A percentile compares a stretch with the other conserved stretches of the same genome.
phyloP scores from a whole-genome alignment of 2,113 vertebrate species.

The Apteryx mantelli region DNA sequence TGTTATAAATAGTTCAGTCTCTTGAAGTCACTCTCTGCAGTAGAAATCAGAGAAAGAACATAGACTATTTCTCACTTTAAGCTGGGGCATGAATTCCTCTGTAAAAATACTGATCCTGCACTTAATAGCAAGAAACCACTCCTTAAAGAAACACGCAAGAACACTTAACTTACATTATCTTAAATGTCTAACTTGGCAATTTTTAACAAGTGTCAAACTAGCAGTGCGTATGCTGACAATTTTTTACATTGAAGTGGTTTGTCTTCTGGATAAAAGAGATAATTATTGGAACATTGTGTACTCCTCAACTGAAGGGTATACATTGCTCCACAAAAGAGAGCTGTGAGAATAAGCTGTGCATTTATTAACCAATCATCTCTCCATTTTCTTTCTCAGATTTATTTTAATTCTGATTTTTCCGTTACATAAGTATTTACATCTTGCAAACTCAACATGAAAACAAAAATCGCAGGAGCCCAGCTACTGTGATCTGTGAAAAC shows the following conservation, averaged over 20 bases:
- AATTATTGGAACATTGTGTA: background rate
- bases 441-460: background rate
- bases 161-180: background rate
- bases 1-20: background rate
- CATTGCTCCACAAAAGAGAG: background rate
- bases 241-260: background rate
- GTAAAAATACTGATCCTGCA: background rate
- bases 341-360: background rate
- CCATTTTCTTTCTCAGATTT: background rate
- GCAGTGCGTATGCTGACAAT: background rate
- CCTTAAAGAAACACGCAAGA: background rate
- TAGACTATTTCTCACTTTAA: background rate
- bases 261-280: background rate
- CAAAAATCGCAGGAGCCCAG: background rate
- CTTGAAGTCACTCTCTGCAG: background rate
- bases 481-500: background rate
- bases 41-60: background rate
- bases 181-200: background rate
- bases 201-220: background rate
- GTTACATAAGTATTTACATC: background rate
- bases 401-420: background rate
- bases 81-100: background rate
- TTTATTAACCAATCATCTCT: background rate
- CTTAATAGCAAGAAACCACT: background rate
- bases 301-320: background rate